Base-by-base conservation (phyloP, 2,888 invertebrate genomes). In the Pegoplata infirma region DNA sequence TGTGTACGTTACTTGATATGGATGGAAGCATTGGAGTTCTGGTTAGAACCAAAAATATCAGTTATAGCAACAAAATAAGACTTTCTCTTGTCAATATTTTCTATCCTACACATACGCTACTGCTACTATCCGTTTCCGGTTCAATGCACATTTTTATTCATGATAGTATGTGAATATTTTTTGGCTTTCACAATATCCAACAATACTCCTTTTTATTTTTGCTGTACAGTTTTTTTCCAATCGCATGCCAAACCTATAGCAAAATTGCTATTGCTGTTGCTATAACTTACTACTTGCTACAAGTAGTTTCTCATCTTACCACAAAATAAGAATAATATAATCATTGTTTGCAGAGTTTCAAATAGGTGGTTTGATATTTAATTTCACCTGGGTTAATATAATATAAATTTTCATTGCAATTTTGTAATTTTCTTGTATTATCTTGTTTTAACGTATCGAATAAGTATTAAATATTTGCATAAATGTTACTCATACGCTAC, bases 101-200 rank as follows among this genome's bases (percentile, higher is more conserved):
- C 10, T 44, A 14, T 1, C 10, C 25, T 25, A 14, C 36, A 17
- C 40, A 36, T 56, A 46, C 16, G 46, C 5, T n/a, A n/a, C n/a
- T 47, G 47, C 36, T 61, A n/a, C n/a, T n/a, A 71, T 63, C n/a
- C 53, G 53, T 44, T 61, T 71, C 55, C 32, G 55, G 53, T 71
- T 55, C 46, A 71, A 32, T 71, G 61, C 53, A 32, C 14, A 19
- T 44, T 58, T 40, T n/a, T 12, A 23, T 44, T 44, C n/a, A 17
- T 25, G 32, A 32, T 28, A 28, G 14, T 53, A 19, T 16, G n/a
- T 23, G 49, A n/a, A 10, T 55, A 32, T 17, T 36, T n/a, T n/a
- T 4, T 40, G 6, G 36, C 12, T 53, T 55, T 28, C 14, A 12
- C 4, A 4, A n/a, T n/a, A 40, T 16, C 32, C 16, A 28, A n/a